A percentile compares a stretch with the other conserved stretches of the same genome.
Conservation (phyloP, 2,888 invertebrate genomes). For the Tetheella fluctuosa region DNA sequence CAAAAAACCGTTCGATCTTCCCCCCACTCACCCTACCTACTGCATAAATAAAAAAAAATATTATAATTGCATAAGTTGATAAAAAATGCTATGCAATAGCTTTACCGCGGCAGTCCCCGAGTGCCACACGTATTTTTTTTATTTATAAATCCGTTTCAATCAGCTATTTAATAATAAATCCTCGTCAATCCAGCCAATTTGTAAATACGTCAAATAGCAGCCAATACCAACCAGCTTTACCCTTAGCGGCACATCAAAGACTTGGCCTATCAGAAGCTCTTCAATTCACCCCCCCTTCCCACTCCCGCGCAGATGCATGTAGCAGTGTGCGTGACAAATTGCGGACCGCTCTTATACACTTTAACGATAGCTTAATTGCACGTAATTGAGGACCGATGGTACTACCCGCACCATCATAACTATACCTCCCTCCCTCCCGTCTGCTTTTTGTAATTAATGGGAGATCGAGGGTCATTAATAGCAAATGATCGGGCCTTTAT, state of each 20-base stretch:
- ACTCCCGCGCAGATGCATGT: slow-evolving; percentile 28
- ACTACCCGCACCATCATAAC: slow-evolving; percentile 18
- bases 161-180: not conserved
- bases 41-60: too few relatives aligned
- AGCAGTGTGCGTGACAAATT: slow-evolving; percentile 64
- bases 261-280: slow-evolving; percentile 32
- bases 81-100: too few relatives aligned
- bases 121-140: too few relatives aligned
- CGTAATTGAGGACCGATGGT: slow-evolving; percentile 49
- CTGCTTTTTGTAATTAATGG: not conserved
- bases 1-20: too few relatives aligned
- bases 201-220: not conserved
- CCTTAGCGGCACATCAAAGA: slow-evolving; percentile 37
- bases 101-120: too few relatives aligned
- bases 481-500: not conserved
- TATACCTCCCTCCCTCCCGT: not conserved
- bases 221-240: not conserved
- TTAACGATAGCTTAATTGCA: slow-evolving; percentile 67
- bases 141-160: not conserved
- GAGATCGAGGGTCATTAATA: not conserved
- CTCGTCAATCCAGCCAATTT: not conserved
- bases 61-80: too few relatives aligned
- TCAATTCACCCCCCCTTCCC: slow-evolving; percentile 35
- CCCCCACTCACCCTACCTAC: too few relatives aligned
- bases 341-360: slow-evolving; percentile 42